A percentile compares a stretch with the other conserved stretches of the same genome.
Evolutionary conservation across 2,113 vertebrate species (phyloP).

Genomic region (Zosterops lateralis): DNA sequence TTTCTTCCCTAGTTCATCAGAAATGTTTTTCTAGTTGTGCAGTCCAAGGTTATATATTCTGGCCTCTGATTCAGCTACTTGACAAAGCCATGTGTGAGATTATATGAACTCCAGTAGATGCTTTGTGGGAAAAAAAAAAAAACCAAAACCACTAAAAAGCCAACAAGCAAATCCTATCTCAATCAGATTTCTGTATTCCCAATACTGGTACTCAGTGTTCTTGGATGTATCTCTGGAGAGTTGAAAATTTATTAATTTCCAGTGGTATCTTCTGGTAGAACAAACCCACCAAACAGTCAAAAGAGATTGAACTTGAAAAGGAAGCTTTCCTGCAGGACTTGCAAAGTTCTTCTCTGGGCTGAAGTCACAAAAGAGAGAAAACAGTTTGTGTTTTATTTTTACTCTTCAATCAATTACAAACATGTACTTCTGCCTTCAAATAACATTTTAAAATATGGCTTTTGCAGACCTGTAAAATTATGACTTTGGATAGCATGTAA

Average conservation of each 20-base stretch:
- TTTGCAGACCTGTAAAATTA: neutral
- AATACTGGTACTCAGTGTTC: rapidly evolving
- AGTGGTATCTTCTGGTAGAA: neutral
- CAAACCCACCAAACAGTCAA: neutral
- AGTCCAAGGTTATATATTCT: neutral
- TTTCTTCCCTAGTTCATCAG: neutral
- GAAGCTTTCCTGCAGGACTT: neutral
- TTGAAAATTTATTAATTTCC: neutral
- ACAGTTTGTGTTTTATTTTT: neutral
- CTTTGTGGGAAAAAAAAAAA: neutral
- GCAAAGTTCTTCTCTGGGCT: neutral
- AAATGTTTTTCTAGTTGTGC: neutral
- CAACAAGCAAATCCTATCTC: neutral
- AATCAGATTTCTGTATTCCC: neutral
- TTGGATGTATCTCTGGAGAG: neutral
- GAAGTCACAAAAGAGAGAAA: neutral
- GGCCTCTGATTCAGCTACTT: neutral
- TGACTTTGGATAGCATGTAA: neutral
- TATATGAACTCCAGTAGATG: neutral
- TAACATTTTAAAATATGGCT: neutral
- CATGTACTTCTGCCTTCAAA: neutral
- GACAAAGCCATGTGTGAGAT: neutral
- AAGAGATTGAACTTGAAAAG: neutral
- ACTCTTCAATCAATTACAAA: neutral
- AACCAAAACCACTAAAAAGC: neutral